A percentile compares a stretch with the other conserved stretches of the same genome.
These are phyloP conservation scores for Phoebastria nigripes DNA, from an alignment of 2,797 vertebrate species.

Conservation along the genomic window DNA sequence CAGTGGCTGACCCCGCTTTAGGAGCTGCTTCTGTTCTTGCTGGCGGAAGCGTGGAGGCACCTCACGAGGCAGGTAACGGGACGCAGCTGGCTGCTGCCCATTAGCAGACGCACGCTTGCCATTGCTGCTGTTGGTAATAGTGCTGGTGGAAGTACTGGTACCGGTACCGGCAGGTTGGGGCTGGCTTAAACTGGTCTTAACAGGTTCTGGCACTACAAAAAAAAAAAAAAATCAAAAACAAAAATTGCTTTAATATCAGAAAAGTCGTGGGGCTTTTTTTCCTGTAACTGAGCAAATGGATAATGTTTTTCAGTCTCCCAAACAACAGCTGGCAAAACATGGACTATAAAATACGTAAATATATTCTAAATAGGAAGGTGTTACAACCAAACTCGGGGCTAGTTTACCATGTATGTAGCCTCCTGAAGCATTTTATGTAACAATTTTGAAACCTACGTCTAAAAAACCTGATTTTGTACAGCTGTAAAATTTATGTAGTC, in stretches of 20 bases:
- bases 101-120: conserved; percentile 82
- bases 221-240: background rate
- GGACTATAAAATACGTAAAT: background rate
- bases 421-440: background rate
- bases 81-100: conserved; percentile 83
- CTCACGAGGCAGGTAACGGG: conserved; percentile 93
- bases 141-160: conserved; percentile 86
- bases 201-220: conserved; percentile 90
- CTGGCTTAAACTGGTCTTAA: conserved; percentile 90
- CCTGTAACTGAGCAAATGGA: background rate
- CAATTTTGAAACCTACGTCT: background rate
- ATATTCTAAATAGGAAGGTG: background rate
- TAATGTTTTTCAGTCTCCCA: background rate
- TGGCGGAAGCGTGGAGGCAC: conserved; percentile 96
- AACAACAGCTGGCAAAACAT: background rate
- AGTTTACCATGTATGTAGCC: background rate
- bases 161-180: conserved; percentile 85
- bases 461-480: background rate
- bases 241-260: background rate
- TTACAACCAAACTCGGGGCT: background rate
- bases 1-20: conserved; percentile 94
- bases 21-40: conserved; percentile 96
- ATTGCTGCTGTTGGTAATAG: conserved; percentile 79
- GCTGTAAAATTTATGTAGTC: background rate
- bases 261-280: accelerated